Conservation (phyloP, 2,797 vertebrate species). For the Ficedula albicollis region DNA sequence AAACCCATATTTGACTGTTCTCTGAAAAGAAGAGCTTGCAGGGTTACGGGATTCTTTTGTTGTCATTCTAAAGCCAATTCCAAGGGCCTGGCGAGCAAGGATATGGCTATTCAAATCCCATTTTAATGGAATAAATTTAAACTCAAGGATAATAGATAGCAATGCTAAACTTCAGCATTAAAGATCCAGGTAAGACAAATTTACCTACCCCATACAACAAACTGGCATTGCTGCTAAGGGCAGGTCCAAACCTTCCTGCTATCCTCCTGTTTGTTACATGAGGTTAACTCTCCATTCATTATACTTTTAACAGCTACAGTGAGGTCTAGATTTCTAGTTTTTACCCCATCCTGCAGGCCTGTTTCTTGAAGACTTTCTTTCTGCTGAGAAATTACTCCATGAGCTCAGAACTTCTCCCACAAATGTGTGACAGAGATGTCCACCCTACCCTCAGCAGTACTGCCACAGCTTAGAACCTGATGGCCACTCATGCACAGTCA, state of each 20-base stretch:
- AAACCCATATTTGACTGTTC: background rate
- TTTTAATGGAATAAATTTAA: background rate
- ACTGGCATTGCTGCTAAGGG: fast-evolving
- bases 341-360: background rate
- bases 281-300: background rate
- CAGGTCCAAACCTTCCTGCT: background rate
- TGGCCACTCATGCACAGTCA: background rate
- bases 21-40: background rate
- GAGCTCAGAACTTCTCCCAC: background rate
- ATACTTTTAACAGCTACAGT: background rate
- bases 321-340: background rate
- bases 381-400: background rate
- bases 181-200: background rate
- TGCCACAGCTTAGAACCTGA: background rate
- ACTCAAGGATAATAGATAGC: background rate
- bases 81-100: background rate
- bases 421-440: background rate
- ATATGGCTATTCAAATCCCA: background rate
- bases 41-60: background rate
- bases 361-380: background rate
- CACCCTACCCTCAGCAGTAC: background rate
- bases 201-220: background rate
- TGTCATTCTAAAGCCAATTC: background rate
- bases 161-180: background rate
- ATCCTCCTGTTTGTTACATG: background rate